These are phyloP conservation scores for Actias luna DNA, from an alignment of 2,888 invertebrate species.

Conservation along the genomic window DNA sequence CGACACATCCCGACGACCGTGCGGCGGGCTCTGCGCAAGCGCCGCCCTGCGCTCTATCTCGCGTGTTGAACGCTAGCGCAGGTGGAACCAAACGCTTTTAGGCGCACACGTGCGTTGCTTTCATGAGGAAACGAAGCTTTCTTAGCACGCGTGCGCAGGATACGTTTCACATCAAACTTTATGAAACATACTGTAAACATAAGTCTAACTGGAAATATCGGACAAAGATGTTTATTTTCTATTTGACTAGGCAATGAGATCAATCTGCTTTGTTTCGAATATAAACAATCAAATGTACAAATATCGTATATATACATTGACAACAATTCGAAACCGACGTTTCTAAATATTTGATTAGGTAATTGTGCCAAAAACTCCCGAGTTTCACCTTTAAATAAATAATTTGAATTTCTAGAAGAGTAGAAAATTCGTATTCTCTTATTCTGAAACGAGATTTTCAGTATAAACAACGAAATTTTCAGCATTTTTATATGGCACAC, in stretches of 20 bases:
- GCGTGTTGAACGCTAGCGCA: slow-evolving; percentile 56
- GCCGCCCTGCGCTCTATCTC: slow-evolving; percentile 40
- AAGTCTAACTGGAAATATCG: slow-evolving; percentile 11
- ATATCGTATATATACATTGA: neutral
- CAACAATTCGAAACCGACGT: neutral
- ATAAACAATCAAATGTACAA: neutral
- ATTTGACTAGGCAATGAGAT: slow-evolving; percentile 5
- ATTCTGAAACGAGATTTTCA: neutral
- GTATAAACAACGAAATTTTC: neutral
- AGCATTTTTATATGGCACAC: neutral
- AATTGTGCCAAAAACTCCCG: neutral
- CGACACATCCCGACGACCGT: slow-evolving; percentile 74
- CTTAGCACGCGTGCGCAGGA: slow-evolving; percentile 36
- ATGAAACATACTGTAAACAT: slow-evolving; percentile 15
- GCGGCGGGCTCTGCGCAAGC: slow-evolving; percentile 62
- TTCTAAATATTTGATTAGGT: neutral
- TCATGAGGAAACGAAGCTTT: slow-evolving; percentile 62
- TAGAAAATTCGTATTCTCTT: neutral
- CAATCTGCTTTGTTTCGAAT: slow-evolving; percentile 5
- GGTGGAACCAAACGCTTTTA: slow-evolving; percentile 53
- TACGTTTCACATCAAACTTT: slow-evolving; percentile 14
- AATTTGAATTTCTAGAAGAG: neutral
- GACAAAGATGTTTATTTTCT: slow-evolving; percentile 15
- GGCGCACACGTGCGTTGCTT: slow-evolving; percentile 71
- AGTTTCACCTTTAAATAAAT: neutral